A percentile compares a stretch with the other conserved stretches of the same genome.
Conservation (phyloP, 1,140 invertebrate species). For the Palaemon carinicauda region DNA sequence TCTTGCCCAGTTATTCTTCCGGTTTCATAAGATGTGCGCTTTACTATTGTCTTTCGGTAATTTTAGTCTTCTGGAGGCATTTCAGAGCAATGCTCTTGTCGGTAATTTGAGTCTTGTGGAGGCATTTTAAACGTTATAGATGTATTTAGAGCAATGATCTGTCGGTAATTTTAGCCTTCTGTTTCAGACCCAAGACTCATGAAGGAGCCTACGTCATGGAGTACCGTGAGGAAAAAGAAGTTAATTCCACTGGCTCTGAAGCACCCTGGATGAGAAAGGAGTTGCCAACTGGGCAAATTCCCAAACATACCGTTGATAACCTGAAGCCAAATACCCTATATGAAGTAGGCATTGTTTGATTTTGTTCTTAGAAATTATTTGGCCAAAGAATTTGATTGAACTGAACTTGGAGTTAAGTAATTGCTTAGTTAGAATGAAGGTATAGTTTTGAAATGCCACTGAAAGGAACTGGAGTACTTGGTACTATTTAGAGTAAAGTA, state of each 20-base stretch:
- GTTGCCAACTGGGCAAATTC: slow-evolving; percentile 43
- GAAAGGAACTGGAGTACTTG: too few relatives aligned
- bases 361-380: neutral
- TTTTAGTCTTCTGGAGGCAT: too few relatives aligned
- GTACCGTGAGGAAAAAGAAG: slow-evolving; percentile 33
- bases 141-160: too few relatives aligned
- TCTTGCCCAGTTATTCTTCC: slow-evolving; percentile 21
- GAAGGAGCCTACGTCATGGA: slow-evolving; percentile 58
- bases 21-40: slow-evolving; percentile 53
- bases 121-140: too few relatives aligned
- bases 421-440: too few relatives aligned
- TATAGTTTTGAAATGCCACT: too few relatives aligned
- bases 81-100: too few relatives aligned
- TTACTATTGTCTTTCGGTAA: too few relatives aligned
- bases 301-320: slow-evolving; percentile 60
- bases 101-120: too few relatives aligned
- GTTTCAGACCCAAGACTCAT: slow-evolving; percentile 62
- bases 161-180: too few relatives aligned
- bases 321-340: slow-evolving; percentile 62
- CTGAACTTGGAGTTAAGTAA: neutral
- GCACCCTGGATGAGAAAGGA: slow-evolving; percentile 60
- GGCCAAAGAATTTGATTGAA: neutral
- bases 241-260: slow-evolving; percentile 41
- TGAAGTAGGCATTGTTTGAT: slow-evolving; percentile 32
- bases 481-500: too few relatives aligned